Base-by-base conservation (phyloP, 2,113 vertebrate species). In the Zapornia atra region DNA sequence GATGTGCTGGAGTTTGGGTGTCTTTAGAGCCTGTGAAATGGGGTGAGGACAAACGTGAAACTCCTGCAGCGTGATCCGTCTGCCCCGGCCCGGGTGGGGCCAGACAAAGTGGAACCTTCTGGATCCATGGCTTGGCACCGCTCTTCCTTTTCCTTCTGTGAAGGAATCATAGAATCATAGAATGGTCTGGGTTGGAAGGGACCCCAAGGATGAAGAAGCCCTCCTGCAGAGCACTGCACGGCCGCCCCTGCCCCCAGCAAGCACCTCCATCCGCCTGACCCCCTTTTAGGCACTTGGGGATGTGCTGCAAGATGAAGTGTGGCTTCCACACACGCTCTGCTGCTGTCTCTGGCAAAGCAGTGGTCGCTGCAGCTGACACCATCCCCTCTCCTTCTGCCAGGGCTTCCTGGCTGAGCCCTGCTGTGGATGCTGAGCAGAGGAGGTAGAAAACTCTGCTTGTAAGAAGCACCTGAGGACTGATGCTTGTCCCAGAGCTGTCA, bases 21-120 rank as follows among this genome's bases (percentile, higher is more conserved):
- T 48, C 53, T 76, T 25, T 22, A 29, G 51, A 53, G 29, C 15
- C 48, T 10, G 51, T 3, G 4, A 64, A 71, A 63, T 0, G 3
- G 5, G 5, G 4, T 40, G 21, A 90, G 66, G 56, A 6, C 18
- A 75, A 26, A 50, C 2, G 17, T 38, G 51, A 11, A 65, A 19
- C 22, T 34, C 66, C 12, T 7, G 10, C 1, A 1, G 10, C 3
- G 1, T 3, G 5, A 3, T n/a, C 38, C 5, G 1, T n/a, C 28
- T 21, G 29, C n/a, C 26, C 34, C 4, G 13, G 20, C 26, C 28
- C 7, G 10, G n/a, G 15, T 7, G 6, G 22, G n/a, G 4, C 21
- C 38, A 29, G 46, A 31, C 33, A 66, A 25, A 9, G 15, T 29
- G 24, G 40, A 63, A 65, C 22, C 5, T 31, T 78, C 11, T 11